These are phyloP conservation scores for Magallana ariakensis DNA, from an alignment of 1,140 invertebrate genomes.

Conservation along the genomic window DNA sequence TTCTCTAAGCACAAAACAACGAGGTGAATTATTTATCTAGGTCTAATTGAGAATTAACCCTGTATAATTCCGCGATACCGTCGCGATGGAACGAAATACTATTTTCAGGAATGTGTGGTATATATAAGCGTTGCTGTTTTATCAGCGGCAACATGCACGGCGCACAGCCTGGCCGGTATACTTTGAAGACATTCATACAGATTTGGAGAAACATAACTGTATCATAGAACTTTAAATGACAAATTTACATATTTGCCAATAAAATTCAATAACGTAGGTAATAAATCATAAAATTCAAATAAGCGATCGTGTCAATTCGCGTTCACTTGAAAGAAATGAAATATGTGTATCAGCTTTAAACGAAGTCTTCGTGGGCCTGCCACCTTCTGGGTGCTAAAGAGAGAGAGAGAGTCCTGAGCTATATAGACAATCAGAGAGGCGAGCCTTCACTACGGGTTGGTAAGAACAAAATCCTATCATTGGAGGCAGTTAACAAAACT, in stretches of 20 bases:
- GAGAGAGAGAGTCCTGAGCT: too few relatives aligned
- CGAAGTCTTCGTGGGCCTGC: background rate
- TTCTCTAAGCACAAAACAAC: background rate
- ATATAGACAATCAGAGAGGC: background rate
- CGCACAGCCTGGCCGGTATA: background rate
- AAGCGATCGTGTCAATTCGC: slow-evolving; percentile 11
- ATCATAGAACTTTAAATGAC: slow-evolving; percentile 17
- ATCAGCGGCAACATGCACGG: background rate
- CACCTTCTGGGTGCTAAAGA: background rate
- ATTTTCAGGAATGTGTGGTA: background rate
- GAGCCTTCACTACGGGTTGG: background rate
- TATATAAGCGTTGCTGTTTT: background rate
- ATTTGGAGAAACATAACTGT: slow-evolving; percentile 36
- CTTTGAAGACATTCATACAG: slow-evolving; percentile 15
- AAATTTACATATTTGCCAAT: slow-evolving; percentile 49
- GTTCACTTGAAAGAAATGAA: slow-evolving; percentile 37
- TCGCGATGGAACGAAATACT: background rate
- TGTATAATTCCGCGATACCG: background rate
- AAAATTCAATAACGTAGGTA: slow-evolving; percentile 34
- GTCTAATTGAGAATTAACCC: slow-evolving; percentile 28
- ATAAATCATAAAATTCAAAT: slow-evolving; percentile 46
- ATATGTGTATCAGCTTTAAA: slow-evolving; percentile 35
- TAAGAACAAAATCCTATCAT: slow-evolving; percentile 35
- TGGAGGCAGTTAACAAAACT: slow-evolving; percentile 31
- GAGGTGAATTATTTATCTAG: slow-evolving; percentile 22